Conservation (phyloP, 2,797 vertebrate genomes). For the Podarcis siculus region DNA sequence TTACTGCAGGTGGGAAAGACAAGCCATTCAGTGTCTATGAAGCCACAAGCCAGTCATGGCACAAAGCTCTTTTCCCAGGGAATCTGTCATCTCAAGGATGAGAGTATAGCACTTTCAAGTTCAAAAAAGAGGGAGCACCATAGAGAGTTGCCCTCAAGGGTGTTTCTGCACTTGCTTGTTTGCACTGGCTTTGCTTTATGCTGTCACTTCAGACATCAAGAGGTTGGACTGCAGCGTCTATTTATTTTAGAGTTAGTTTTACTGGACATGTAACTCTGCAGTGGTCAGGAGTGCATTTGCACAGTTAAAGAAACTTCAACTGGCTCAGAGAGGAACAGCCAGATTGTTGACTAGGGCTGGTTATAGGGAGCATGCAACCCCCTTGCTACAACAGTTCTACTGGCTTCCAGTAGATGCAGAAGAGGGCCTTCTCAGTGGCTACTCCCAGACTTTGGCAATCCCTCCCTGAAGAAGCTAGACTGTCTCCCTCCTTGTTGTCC, state of each 20-base stretch:
- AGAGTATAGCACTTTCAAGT: not conserved
- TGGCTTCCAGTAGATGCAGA: too few species aligned
- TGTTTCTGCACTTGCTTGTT: not conserved
- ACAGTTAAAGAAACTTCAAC: too few species aligned
- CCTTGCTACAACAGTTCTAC: too few species aligned
- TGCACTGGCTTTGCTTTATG: not conserved
- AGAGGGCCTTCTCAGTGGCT: too few species aligned
- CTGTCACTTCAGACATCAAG: not conserved
- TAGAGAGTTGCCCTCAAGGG: not conserved
- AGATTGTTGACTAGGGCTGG: too few species aligned
- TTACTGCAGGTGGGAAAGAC: not conserved
- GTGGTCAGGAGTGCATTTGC: too few species aligned
- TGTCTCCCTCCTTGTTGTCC: too few species aligned
- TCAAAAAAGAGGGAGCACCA: not conserved
- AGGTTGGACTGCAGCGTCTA: not conserved
- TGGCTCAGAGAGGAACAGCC: too few species aligned
- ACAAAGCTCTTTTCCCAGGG: not conserved
- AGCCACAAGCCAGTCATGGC: not conserved
- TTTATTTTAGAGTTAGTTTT: not conserved
- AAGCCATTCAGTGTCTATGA: not conserved
- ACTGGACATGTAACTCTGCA: not conserved
- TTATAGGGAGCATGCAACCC: too few species aligned
- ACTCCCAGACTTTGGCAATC: too few species aligned
- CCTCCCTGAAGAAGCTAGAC: too few species aligned
- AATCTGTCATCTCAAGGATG: not conserved